phyloP scores from a whole-genome alignment of 2,113 vertebrate species.

The Bathybates hornii region DNA sequence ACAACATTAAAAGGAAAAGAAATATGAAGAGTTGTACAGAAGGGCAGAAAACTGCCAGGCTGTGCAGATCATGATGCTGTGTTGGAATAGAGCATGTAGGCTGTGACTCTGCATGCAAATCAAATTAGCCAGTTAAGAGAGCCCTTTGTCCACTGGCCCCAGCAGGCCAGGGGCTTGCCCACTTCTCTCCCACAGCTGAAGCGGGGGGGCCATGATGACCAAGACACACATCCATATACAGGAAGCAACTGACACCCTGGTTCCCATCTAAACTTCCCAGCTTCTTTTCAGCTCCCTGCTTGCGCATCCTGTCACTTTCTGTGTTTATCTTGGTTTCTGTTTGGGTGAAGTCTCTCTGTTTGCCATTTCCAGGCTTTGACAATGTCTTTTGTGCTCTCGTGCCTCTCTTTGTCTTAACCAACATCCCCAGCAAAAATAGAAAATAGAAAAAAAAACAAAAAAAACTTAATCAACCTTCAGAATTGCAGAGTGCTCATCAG shows the following conservation, averaged over 20 bases:
- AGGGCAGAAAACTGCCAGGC: background rate
- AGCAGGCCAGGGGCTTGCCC: slow-evolving; percentile 47
- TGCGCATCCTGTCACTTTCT: slow-evolving; percentile 4
- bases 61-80: slow-evolving; percentile 26
- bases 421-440: background rate
- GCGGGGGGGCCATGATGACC: background rate
- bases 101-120: slow-evolving; percentile 65
- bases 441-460: background rate
- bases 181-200: slow-evolving; percentile 6
- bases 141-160: slow-evolving; percentile 64
- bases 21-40: background rate
- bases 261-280: slow-evolving; percentile 26
- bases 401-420: background rate
- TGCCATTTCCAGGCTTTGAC: background rate
- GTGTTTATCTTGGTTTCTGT: slow-evolving; percentile 14
- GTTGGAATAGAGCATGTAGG: slow-evolving; percentile 7
- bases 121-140: slow-evolving; percentile 54
- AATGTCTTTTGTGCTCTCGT: background rate
- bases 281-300: slow-evolving; percentile 2
- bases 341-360: slow-evolving; percentile 8
- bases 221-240: slow-evolving; percentile 46
- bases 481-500: background rate
- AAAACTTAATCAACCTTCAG: background rate
- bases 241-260: slow-evolving; percentile 19
- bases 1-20: background rate